Evolutionary conservation across 2,888 invertebrate genomes (phyloP), one percentile per base, ranked within the genome.

Genomic region (Cephus spinipes): DNA sequence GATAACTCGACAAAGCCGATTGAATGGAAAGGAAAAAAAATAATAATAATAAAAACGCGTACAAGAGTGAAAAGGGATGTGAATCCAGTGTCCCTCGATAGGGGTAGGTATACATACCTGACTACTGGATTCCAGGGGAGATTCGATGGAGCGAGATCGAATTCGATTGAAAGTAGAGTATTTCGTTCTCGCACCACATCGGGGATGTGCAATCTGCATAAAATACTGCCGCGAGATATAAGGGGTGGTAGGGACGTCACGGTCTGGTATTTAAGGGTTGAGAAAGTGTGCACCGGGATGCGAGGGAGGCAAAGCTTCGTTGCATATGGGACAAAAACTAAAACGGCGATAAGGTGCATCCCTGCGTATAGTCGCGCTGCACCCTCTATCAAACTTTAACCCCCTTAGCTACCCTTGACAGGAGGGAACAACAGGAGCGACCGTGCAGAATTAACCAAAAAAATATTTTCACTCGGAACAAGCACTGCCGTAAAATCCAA

Each of bases 1-100:
- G 82, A 86, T 85, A 84, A 83, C 81, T 82, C 82, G 83, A 85
- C 85, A 85, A 86, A 85, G 88, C 86, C 83, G 82, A 55, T 23
- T 55, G 55, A 55, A 23, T 9, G 36, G 1, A 35, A 35, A 36
- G 12, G 36, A 12, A 12, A 23, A 23, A 55, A 9, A 55, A 55
- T 2, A 40, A 15, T 35, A 35, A 35, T 35, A 35, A 23, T 23
- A 23, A 55, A 9, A 55, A 23, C 23, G 23, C 55, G 55, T 23
- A 55, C 23, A 23, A 55, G 55, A 55, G 23, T 23, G 23, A 55
- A 55, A 23, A 55, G 55, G 23, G 55, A 23, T 23, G 23, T 55
- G 9, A 55, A 55, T 23, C 55, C 55, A 55, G 55, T 55, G 23
- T 23, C 2, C 9, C 55, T 55, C 0, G 55, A 55, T 23, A 55